These are phyloP conservation scores for Mesoligia furuncula DNA, from an alignment of 2,888 invertebrate genomes.

Conservation along the genomic window DNA sequence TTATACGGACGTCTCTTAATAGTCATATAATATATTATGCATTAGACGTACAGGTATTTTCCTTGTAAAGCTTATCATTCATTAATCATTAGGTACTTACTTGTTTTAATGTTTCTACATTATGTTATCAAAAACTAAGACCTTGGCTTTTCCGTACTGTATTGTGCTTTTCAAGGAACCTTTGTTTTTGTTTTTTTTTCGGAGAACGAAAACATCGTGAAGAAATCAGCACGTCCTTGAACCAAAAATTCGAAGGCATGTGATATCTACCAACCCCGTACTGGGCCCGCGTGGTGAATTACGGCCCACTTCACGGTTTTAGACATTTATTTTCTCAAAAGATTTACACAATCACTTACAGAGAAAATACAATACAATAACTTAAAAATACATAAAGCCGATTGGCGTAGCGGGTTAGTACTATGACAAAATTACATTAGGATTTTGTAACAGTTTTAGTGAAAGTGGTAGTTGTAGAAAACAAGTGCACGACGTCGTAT, in stretches of 20 bases:
- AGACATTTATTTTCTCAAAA: no score
- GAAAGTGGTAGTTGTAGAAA: no score
- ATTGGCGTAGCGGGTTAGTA: no score
- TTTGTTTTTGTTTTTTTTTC: neutral
- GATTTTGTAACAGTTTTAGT: no score
- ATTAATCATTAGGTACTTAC: conserved; percentile 12
- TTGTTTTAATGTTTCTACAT: conserved; percentile 20
- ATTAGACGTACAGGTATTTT: conserved; percentile 16
- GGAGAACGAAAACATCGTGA: neutral
- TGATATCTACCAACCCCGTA: neutral
- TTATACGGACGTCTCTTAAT: conserved; percentile 26
- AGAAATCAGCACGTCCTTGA: neutral
- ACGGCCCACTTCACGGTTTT: no score
- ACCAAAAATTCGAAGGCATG: neutral
- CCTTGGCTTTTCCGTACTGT: conserved; percentile 7
- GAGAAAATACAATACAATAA: no score
- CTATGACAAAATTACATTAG: no score
- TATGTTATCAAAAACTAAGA: neutral
- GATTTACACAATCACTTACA: no score
- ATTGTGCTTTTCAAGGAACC: neutral
- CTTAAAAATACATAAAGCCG: no score
- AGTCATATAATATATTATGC: neutral
- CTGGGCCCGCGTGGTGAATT: neutral
- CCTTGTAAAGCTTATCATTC: conserved; percentile 2
- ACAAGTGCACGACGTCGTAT: no score